Evolutionary conservation across 1,140 invertebrate species (phyloP).

Genomic region (Latrodectus geometricus): DNA sequence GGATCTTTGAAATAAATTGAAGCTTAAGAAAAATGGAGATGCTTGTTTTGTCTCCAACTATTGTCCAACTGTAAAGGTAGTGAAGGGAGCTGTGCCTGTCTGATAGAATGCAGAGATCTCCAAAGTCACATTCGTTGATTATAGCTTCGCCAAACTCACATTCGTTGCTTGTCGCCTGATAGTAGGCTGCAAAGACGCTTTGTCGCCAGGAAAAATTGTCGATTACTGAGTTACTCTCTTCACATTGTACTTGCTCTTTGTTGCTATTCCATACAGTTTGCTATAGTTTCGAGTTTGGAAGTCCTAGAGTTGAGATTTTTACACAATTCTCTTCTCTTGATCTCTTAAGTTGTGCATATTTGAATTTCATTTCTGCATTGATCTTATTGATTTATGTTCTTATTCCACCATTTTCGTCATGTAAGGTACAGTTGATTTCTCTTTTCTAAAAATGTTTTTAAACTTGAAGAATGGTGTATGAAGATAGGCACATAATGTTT

Average conservation of each 20-base stretch:
- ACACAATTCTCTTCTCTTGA: constrained; percentile 9
- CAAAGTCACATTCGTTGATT: no score
- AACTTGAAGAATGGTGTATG: neutral
- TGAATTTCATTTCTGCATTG: constrained; percentile 4
- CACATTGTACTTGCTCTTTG: constrained; percentile 5
- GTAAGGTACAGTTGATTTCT: neutral
- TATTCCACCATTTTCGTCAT: neutral
- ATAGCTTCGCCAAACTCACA: no score
- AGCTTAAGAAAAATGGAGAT: no score
- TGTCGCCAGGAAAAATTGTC: neutral
- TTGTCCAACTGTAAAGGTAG: no score
- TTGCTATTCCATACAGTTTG: neutral
- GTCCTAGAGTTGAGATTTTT: constrained; percentile 16
- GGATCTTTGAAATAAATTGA: no score
- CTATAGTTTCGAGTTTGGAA: neutral
- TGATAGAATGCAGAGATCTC: no score
- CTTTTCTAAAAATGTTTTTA: neutral
- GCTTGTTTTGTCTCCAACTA: no score
- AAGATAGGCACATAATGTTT: neutral
- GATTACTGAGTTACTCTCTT: constrained; percentile 10
- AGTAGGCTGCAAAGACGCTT: neutral
- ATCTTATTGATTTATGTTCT: constrained; percentile 20
- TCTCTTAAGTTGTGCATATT: constrained; percentile 8
- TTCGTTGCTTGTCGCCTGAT: constrained; percentile 10
- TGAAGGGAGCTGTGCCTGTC: no score